phyloP scores from a whole-genome alignment of 1,140 invertebrate genomes.

The Cepaea nemoralis region DNA sequence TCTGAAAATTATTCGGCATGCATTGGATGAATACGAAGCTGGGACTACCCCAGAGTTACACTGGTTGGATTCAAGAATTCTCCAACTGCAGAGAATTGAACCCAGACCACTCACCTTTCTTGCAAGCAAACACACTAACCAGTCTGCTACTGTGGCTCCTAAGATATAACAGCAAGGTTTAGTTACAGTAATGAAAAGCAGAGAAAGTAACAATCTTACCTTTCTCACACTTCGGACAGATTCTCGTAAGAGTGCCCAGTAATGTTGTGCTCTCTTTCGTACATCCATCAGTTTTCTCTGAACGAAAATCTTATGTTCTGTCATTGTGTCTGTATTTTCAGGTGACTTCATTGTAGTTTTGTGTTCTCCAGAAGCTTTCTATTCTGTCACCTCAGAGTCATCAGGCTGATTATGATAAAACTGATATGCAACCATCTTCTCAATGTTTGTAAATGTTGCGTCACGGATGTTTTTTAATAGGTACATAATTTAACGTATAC shows the following conservation, averaged over 20 bases:
- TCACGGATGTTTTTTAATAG: too few species aligned
- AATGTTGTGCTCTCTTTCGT: conserved; percentile 52
- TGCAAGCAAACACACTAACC: too few species aligned
- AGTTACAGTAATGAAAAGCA: neutral
- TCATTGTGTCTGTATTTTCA: conserved; percentile 29
- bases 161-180: too few species aligned
- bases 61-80: neutral
- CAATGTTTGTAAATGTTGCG: too few species aligned
- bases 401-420: too few species aligned
- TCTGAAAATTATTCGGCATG: too few species aligned
- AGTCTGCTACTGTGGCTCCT: too few species aligned
- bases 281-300: conserved; percentile 52
- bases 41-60: too few species aligned
- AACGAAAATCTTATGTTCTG: conserved; percentile 57
- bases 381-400: neutral
- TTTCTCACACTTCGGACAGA: conserved; percentile 52
- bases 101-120: too few species aligned
- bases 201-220: neutral
- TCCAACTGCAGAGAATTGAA: neutral
- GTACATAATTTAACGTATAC: too few species aligned
- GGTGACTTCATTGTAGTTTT: neutral
- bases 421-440: too few species aligned
- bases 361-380: neutral
- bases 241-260: conserved; percentile 62
- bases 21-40: too few species aligned